Evolutionary conservation across 2,888 invertebrate species (phyloP).

Genomic region (Hirtodrosophila cameraria): DNA sequence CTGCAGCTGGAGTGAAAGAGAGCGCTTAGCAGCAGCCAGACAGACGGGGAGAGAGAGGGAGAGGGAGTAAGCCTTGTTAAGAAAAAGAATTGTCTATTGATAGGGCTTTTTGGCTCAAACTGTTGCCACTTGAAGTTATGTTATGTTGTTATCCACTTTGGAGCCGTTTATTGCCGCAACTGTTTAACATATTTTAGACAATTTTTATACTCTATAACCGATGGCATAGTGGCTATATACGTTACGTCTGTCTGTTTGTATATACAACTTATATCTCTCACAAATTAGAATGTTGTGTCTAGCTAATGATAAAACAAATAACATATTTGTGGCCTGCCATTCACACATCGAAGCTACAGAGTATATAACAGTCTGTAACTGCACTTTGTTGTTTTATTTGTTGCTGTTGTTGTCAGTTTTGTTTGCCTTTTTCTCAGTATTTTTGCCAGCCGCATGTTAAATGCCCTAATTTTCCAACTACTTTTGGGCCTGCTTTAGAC

Average conservation of each 20-base stretch:
- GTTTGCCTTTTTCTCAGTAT: conserved; percentile 12
- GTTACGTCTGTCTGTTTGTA: no score
- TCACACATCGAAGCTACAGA: no score
- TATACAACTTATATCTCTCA: no score
- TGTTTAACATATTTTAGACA: conserved; percentile 35
- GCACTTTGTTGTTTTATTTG: neutral
- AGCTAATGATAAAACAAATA: no score
- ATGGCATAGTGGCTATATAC: neutral
- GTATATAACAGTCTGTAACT: neutral
- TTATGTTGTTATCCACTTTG: conserved; percentile 8
- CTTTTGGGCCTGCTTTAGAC: conserved; percentile 50
- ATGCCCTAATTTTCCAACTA: conserved; percentile 72
- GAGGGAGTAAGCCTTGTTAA: conserved; percentile 23
- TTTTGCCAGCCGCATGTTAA: conserved; percentile 64
- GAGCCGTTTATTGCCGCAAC: conserved; percentile 43
- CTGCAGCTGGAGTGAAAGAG: no score
- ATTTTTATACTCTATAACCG: conserved; percentile 4
- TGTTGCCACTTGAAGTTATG: conserved; percentile 15
- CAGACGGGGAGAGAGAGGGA: neutral
- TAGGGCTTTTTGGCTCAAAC: conserved; percentile 9
- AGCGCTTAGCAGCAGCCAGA: conserved; percentile 13
- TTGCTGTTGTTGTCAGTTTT: neutral
- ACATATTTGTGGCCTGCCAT: no score
- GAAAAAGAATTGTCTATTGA: conserved; percentile 58
- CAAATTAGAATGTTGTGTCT: no score